Base-by-base conservation (phyloP, 2,797 vertebrate species). In the Cirrhinus molitorella region DNA sequence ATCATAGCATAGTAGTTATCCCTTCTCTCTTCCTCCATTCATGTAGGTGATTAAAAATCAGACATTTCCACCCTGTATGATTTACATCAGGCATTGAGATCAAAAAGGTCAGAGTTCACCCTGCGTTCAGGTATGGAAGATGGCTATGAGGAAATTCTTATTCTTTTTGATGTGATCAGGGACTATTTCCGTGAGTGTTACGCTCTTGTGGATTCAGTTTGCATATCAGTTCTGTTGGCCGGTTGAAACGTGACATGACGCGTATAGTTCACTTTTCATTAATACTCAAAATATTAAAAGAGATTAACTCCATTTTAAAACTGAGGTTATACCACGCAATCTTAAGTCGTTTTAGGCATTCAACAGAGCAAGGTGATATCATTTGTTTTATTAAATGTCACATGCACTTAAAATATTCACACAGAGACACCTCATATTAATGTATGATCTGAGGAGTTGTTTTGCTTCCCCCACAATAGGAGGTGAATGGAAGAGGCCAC, bases 201-300 rank as follows among this genome's bases (percentile, higher is more conserved):
- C 63, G 80, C 81, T 77, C 78, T 23, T 72, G 82, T 83, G 79
- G 85, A 74, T 81, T 70, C 45, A 79, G 75, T 53, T 66, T 71
- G 73, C 79, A 74, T 66, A 73, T 82, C 88, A 83, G 73, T 57
- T 43, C 71, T 63, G 13, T 84, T 34, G 49, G 49, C 61, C 43
- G 7, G 47, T 40, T n/a, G 7, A 71, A 59, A 55, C 57, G 49
- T 53, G 6, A 43, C 5, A 12, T 31, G 25, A 45, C 0, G 0
- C 12, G 14, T 34, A 53, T 51, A 25, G 9, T 51, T 75, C 16
- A 43, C 34, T 8, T 5, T 73, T 63, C 3, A 37, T 49, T 61
- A n/a, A 34, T 25, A 28, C n/a, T n/a, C n/a, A n/a, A n/a, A n/a
- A n/a, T n/a, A n/a, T 9, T 49, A 14, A 49, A 63, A 61, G 40